phyloP scores from a whole-genome alignment of 2,113 vertebrate species.

The Paralichthys olivaceus region DNA sequence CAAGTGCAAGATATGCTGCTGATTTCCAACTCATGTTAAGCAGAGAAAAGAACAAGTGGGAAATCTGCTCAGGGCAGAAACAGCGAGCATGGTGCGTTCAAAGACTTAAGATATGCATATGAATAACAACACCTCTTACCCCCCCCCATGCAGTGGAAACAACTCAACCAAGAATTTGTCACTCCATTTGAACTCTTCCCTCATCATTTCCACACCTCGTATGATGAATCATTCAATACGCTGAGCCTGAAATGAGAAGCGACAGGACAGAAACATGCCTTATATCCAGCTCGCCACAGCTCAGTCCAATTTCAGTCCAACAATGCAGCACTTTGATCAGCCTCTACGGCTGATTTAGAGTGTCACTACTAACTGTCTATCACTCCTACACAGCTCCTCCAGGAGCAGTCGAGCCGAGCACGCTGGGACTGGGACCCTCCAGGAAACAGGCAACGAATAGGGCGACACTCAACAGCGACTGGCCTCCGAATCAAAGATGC shows the following conservation, averaged over 20 bases:
- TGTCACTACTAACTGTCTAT: slow-evolving; percentile 67
- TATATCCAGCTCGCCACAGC: slow-evolving; percentile 47
- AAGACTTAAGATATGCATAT: slow-evolving; percentile 64
- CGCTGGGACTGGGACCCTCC: slow-evolving; percentile 42
- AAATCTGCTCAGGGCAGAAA: slow-evolving; percentile 49
- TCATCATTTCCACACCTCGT: slow-evolving; percentile 53
- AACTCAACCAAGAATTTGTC: slow-evolving; percentile 61
- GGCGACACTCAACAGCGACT: slow-evolving; percentile 13
- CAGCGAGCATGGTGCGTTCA: slow-evolving; percentile 19
- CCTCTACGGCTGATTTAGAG: slow-evolving; percentile 59
- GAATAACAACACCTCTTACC: slow-evolving; percentile 64
- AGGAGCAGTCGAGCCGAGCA: slow-evolving; percentile 42
- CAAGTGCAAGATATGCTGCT: slow-evolving; percentile 2
- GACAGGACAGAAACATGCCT: slow-evolving; percentile 63
- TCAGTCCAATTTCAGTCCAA: slow-evolving; percentile 72
- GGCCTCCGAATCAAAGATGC: slow-evolving; percentile 33
- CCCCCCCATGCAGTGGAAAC: slow-evolving; percentile 29
- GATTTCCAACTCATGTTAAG: slow-evolving; percentile 31
- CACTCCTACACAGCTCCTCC: slow-evolving; percentile 59
- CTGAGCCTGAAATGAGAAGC: slow-evolving; percentile 64
- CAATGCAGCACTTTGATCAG: slow-evolving; percentile 76
- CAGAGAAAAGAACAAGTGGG: slow-evolving; percentile 38
- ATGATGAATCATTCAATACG: slow-evolving; percentile 68
- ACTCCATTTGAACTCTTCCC: slow-evolving; percentile 65
- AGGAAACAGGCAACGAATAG: slow-evolving; percentile 31